A percentile compares a stretch with the other conserved stretches of the same genome.
Evolutionary conservation across 2,888 invertebrate genomes (phyloP).

Genomic region (Melanophora roralis): DNA sequence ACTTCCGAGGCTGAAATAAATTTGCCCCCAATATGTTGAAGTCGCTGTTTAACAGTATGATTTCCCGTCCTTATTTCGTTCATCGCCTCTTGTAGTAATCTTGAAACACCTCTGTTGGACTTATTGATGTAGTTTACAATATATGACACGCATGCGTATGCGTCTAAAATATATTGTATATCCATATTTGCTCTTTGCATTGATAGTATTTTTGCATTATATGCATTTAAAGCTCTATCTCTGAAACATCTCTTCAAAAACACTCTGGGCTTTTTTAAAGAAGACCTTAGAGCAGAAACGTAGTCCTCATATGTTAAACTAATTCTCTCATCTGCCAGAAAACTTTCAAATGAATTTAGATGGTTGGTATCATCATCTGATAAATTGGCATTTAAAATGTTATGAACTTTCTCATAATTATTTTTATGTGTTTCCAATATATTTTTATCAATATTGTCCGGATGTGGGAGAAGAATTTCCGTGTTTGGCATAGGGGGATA

Average conservation of each 20-base stretch:
- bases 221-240: conserved; percentile 6
- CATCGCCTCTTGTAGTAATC: conserved; percentile 33
- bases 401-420: conserved; percentile 23
- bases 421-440: neutral
- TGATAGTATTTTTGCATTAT: conserved; percentile 7
- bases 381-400: neutral
- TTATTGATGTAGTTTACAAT: conserved; percentile 52
- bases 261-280: no score
- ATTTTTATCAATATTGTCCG: neutral
- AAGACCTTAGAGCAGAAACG: neutral
- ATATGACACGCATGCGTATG: conserved; percentile 38
- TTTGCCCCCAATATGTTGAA: conserved; percentile 35
- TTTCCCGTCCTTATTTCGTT: conserved; percentile 38
- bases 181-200: conserved; percentile 37
- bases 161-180: conserved; percentile 45
- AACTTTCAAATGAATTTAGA: neutral
- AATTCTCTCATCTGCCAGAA: conserved; percentile 6
- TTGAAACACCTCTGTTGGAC: conserved; percentile 38
- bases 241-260: neutral
- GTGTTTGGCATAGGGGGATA: conserved; percentile 52
- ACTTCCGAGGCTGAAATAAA: no score
- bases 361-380: neutral
- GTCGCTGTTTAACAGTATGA: conserved; percentile 28
- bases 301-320: no score
- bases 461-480: conserved; percentile 43